Conservation (phyloP, 2,113 vertebrate genomes). For the Tyrannus savana region DNA sequence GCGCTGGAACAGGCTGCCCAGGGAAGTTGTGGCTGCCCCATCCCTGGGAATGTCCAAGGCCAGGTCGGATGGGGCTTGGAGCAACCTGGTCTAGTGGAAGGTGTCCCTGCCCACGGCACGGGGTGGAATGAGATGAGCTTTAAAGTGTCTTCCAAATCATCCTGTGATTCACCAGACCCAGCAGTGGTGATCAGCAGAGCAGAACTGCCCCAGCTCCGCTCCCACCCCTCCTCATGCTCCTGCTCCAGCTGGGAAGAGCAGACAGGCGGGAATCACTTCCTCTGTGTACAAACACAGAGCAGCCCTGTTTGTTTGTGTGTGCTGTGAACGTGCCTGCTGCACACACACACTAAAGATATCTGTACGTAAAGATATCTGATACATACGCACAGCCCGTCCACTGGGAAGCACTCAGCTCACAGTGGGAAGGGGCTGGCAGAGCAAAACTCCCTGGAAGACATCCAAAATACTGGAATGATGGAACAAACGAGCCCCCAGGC, state of each 20-base stretch:
- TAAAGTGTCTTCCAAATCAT: background rate
- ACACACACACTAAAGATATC: background rate
- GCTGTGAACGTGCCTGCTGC: background rate
- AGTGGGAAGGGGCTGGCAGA: slow-evolving; percentile 7
- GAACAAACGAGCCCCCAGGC: background rate
- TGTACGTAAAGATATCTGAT: too few species aligned
- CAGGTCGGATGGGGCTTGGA: background rate
- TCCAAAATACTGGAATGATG: background rate
- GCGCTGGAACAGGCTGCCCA: background rate
- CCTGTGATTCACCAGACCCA: background rate
- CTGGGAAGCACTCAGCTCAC: background rate
- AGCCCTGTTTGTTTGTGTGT: background rate
- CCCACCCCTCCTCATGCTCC: background rate
- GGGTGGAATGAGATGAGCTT: rapidly evolving
- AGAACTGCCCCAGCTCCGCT: background rate
- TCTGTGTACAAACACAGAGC: background rate
- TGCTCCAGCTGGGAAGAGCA: background rate
- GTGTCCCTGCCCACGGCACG: background rate
- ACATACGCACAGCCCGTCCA: rapidly evolving
- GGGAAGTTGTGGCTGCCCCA: background rate
- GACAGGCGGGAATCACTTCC: background rate
- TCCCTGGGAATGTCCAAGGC: background rate
- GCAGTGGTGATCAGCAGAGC: rapidly evolving
- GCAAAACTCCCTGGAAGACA: background rate
- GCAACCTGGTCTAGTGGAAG: background rate